Evolutionary conservation across 2,888 invertebrate species (phyloP).

Genomic region (Pecten maximus): DNA sequence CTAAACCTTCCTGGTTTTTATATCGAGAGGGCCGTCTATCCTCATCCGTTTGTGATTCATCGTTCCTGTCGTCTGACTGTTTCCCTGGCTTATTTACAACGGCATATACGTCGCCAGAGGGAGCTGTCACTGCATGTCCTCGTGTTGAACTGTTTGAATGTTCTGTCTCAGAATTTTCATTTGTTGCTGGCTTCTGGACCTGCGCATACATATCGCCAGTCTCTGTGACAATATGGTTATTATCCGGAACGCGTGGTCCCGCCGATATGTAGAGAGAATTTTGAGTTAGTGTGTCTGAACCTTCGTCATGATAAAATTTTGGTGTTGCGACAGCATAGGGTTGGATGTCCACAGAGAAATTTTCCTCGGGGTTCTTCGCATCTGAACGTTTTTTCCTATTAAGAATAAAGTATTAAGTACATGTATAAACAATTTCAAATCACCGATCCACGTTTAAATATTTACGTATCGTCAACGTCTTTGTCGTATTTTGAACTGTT

Average conservation of each 20-base stretch:
- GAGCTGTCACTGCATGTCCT: not conserved
- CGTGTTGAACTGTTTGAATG: not conserved
- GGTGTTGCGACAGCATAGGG: constrained; percentile 2
- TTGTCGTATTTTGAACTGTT: too few species aligned
- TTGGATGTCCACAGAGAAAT: not conserved
- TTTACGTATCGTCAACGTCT: too few species aligned
- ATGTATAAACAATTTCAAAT: too few species aligned
- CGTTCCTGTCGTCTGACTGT: not conserved
- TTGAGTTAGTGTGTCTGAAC: not conserved
- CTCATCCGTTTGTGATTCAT: not conserved
- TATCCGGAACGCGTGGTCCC: not conserved
- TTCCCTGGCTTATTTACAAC: not conserved
- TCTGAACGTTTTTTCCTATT: not conserved
- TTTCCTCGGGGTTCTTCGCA: not conserved
- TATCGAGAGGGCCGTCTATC: not conserved
- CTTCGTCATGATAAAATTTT: not conserved
- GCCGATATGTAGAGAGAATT: not conserved
- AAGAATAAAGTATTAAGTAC: not conserved
- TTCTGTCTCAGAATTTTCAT: not conserved
- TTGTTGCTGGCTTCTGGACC: not conserved
- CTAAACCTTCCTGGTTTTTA: not conserved
- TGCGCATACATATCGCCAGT: not conserved
- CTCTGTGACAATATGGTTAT: not conserved
- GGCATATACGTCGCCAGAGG: not conserved
- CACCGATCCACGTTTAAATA: too few species aligned